A percentile compares a stretch with the other conserved stretches of the same genome.
phyloP scores from a whole-genome alignment of 2,888 invertebrate genomes.

The Amiota communis region DNA sequence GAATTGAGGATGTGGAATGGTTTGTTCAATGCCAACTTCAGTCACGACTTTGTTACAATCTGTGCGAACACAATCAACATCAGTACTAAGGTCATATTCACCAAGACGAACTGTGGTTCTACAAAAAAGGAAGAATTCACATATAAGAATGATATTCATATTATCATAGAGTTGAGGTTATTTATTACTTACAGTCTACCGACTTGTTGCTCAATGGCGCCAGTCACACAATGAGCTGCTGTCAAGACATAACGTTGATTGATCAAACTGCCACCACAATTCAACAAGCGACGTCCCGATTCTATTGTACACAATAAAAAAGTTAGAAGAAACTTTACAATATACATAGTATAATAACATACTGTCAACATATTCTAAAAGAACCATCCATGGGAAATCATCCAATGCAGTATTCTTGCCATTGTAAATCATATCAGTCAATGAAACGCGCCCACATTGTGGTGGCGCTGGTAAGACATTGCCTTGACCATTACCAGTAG shows the following conservation, averaged over 20 bases:
- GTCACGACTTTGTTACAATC: conserved; percentile 78
- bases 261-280: conserved; percentile 85
- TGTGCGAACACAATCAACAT: conserved; percentile 71
- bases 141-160: not conserved
- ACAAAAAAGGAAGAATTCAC: conserved; percentile 1
- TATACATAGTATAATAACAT: conserved; percentile 58
- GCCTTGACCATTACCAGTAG: conserved; percentile 47
- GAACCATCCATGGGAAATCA: conserved; percentile 82
- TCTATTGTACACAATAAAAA: conserved; percentile 42
- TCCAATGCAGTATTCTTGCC: conserved; percentile 77
- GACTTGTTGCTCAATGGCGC: conserved; percentile 73
- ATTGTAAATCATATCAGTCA: conserved; percentile 77
- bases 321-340: not conserved
- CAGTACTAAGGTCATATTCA: conserved; percentile 67
- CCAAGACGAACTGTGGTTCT: conserved; percentile 69
- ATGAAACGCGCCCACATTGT: conserved; percentile 63
- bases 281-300: conserved; percentile 52
- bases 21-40: conserved; percentile 78
- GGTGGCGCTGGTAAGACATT: conserved; percentile 63
- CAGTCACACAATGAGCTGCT: conserved; percentile 79
- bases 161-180: not conserved
- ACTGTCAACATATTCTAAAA: conserved; percentile 80
- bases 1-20: conserved; percentile 80
- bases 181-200: conserved; percentile 75
- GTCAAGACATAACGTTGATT: conserved; percentile 77